Evolutionary conservation across 2,888 invertebrate genomes (phyloP), one percentile per base, ranked within the genome.

Genomic region (Mesopsocus fuscifrons): DNA sequence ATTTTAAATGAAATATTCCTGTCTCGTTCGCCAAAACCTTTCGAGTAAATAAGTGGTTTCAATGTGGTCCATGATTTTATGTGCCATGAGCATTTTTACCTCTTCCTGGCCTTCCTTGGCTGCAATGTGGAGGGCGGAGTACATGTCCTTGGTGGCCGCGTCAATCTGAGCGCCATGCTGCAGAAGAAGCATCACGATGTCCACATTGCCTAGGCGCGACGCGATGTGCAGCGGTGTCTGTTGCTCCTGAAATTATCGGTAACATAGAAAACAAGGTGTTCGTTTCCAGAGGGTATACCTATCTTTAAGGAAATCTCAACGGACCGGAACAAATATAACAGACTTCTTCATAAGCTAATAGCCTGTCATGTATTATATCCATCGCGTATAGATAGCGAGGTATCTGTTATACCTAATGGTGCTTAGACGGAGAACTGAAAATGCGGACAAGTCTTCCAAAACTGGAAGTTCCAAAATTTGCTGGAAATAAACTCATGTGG

Each of bases 161-260:
- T 89, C 81, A 1, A 85, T 79, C 44, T 74, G 72, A 2, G 95
- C 95, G 17, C 91, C 92, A 58, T 95, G 91, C 60, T 95, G 94
- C 48, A 98, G 63, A 53, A 98, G 65, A 48, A 97, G 61, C 64
- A 88, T 84, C 3, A 92, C 92, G 53, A 95, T 91, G 62, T 98
- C 95, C 5, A 82, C 85, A 65, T 98, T 97, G 1, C 97, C 97
- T 15, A 97, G 71, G 15, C 92, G 72, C 2, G 91, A 81, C 1
- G 95, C 94, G 45, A 98, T 94, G 66, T 98, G 97, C 17, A 98
- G 66, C 0, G 97, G 92, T 0, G 95, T 97, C 64, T 97, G 95
- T 47, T 91, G 84, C 58, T 97, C 95, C 57, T 76, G 54, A 6
- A 52, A 47, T 44, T 44, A 41, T n/a, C n/a, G n/a, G n/a, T n/a